Conservation (phyloP, 2,888 invertebrate species). For the Apoderus coryli region DNA sequence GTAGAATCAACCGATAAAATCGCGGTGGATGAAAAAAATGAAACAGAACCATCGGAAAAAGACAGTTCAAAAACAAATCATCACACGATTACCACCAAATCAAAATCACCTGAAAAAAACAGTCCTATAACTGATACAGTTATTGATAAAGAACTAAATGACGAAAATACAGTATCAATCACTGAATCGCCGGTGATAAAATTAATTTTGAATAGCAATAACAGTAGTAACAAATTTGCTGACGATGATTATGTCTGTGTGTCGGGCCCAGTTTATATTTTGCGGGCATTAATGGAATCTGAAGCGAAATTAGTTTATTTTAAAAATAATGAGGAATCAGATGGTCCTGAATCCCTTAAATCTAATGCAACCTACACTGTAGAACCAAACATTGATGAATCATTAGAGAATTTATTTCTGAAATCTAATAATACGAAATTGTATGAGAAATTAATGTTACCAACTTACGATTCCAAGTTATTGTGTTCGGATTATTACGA, state of each 20-base stretch:
- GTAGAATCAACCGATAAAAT: too few relatives aligned
- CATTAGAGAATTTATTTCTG: not conserved
- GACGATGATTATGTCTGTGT: constrained; percentile 19
- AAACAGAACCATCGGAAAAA: too few relatives aligned
- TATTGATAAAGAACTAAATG: too few relatives aligned
- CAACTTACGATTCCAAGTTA: not conserved
- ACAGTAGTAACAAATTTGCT: too few relatives aligned
- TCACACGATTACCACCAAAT: too few relatives aligned
- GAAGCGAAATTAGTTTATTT: constrained; percentile 11
- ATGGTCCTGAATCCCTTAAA: constrained; percentile 6
- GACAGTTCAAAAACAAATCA: too few relatives aligned
- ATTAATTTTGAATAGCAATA: constrained; percentile 25
- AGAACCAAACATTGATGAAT: not conserved
- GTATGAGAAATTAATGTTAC: not conserved
- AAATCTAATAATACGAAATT: not conserved
- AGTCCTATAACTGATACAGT: too few relatives aligned
- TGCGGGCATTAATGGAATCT: constrained; percentile 16
- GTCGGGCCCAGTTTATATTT: constrained; percentile 20
- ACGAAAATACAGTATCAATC: too few relatives aligned
- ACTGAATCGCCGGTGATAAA: constrained; percentile 16
- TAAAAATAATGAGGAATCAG: not conserved
- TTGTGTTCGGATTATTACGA: constrained; percentile 19
- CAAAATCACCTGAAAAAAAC: too few relatives aligned
- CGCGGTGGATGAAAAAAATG: too few relatives aligned
- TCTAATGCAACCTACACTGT: too few relatives aligned